Evolutionary conservation across 1,140 invertebrate genomes (phyloP).

Genomic region (Tetragonula clypearis): DNA sequence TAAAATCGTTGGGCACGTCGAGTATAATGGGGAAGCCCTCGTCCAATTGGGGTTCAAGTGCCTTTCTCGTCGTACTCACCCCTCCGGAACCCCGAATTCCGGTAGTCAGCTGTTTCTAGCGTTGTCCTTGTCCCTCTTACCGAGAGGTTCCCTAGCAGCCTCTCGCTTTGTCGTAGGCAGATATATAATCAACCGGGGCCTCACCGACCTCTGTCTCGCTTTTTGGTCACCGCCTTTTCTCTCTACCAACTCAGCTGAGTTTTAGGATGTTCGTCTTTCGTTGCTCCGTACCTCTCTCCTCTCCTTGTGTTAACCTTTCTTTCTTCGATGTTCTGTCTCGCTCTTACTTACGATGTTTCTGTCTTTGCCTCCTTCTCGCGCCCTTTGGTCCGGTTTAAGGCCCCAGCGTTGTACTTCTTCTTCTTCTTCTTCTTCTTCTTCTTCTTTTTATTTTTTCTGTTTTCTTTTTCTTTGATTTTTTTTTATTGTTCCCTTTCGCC

Average conservation of each 20-base stretch:
- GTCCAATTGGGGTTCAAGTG: conserved; percentile 80
- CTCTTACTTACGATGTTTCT: conserved; percentile 19
- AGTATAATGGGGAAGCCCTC: conserved; percentile 73
- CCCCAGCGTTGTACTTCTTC: conserved; percentile 38
- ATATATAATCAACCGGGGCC: conserved; percentile 61
- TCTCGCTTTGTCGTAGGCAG: conserved; percentile 60
- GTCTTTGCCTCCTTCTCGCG: conserved; percentile 40
- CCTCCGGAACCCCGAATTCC: conserved; percentile 80
- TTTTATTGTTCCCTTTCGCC: conserved; percentile 52
- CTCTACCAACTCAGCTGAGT: conserved; percentile 53
- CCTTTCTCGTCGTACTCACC: conserved; percentile 72
- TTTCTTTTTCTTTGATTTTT: conserved; percentile 45
- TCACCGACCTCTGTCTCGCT: conserved; percentile 41
- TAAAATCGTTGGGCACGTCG: conserved; percentile 79
- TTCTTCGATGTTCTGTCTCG: neutral
- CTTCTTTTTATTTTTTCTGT: conserved; percentile 11
- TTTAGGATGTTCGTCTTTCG: conserved; percentile 21
- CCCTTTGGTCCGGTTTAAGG: conserved; percentile 64
- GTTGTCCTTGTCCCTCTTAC: conserved; percentile 67
- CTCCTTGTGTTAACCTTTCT: neutral
- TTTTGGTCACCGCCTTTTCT: conserved; percentile 35
- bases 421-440: conserved; percentile 27
- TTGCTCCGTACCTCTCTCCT: conserved; percentile 26
- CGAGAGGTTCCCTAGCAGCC: conserved; percentile 36
- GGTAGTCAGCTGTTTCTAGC: conserved; percentile 80